Evolutionary conservation across 2,113 vertebrate species (phyloP), one percentile per base, ranked within the genome.

Genomic region (Peromyscus maniculatus): DNA sequence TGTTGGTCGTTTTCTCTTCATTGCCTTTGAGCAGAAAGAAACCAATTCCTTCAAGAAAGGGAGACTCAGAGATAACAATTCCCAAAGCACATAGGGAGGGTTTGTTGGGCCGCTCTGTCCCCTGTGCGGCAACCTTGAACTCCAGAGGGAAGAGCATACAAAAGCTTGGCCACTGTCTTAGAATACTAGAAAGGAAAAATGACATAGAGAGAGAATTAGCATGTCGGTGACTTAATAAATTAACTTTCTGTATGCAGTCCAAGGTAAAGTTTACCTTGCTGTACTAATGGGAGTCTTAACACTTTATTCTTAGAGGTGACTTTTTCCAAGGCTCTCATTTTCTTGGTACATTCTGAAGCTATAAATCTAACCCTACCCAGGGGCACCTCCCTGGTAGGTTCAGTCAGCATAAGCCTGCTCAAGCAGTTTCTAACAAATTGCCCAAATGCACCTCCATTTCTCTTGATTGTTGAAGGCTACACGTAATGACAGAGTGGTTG

Each of bases 381-480:
- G 80, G 67, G 75, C 6, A 88, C 15, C 6, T 89, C 57, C 26
- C 8, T 62, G 72, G 36, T 24, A 39, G 59, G 74, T 36, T 96
- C 31, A 95, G 72, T 94, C 59, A 87, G 64, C 72, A 82, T 13
- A 94, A 89, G 74, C 43, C 83, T 75, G 49, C 46, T 71, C 19
- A 83, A 94, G 31, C 59, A 89, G 59, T 79, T 80, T 84, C 78
- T 66, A 96, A 87, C 89, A 93, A 89, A 92, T 87, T 62, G n/a
- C 78, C 82, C 89, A 91, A 95, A 72, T 24, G 19, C 5, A 43
- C 17, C 36, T 95, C n/a, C 77, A 49, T 94, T 96, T 95, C 74
- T 91, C 52, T 91, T 66, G 21, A 71, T 28, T 49, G 46, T 55
- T 62, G 52, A 82, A 91, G 39, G 55, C 69, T 64, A 75, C 86